Evolutionary conservation across 2,113 vertebrate species (phyloP).

Genomic region (Saimiri boliviensis): DNA sequence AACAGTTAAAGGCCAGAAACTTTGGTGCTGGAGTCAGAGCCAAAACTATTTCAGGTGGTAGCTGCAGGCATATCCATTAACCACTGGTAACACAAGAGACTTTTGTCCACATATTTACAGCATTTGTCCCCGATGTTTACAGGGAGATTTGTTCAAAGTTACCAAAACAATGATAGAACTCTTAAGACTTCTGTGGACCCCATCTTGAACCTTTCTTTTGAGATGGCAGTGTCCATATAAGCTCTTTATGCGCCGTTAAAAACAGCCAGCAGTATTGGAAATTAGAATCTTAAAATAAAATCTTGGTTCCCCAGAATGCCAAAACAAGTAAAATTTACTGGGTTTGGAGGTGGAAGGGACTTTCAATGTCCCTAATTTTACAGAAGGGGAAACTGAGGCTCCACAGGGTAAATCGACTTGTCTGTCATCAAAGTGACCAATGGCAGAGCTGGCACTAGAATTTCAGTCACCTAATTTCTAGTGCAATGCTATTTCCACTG

Average conservation of each 20-base stretch:
- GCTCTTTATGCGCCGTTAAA: neutral
- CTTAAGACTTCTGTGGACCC: neutral
- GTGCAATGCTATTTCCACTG: neutral
- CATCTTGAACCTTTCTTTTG: neutral
- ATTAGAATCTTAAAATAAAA: neutral
- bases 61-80: neutral
- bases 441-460: neutral
- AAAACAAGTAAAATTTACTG: neutral
- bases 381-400: neutral
- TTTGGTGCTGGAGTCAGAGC: neutral
- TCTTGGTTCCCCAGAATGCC: neutral
- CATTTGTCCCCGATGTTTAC: neutral
- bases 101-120: neutral
- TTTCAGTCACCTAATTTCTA: neutral
- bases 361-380: neutral
- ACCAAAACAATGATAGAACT: neutral
- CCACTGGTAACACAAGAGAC: neutral
- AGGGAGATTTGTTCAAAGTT: constrained; percentile 20
- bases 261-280: neutral
- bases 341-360: neutral
- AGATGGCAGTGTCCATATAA: too few relatives aligned
- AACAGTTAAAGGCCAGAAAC: neutral
- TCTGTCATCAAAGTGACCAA: neutral
- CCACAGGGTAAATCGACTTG: neutral
- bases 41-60: neutral